phyloP scores from a whole-genome alignment of 64 coral and sea anemone genomes.

The Stichodactyla mertensii region DNA sequence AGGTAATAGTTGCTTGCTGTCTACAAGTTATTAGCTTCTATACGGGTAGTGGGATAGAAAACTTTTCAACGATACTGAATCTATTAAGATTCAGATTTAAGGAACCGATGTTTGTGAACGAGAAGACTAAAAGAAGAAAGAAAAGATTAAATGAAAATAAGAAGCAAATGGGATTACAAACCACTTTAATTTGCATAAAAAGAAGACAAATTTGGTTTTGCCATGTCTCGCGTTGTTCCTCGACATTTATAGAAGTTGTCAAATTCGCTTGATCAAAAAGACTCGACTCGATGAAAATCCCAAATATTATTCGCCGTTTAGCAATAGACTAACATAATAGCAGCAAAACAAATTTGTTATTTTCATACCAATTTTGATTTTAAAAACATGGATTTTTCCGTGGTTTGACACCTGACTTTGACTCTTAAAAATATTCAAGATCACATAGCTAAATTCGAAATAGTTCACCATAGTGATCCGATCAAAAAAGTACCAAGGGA shows the following conservation, averaged over 20 bases:
- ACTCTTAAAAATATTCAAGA: background rate
- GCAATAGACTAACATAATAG: background rate
- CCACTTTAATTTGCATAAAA: slow-evolving; percentile 20
- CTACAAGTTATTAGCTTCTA: background rate
- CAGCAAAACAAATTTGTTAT: background rate
- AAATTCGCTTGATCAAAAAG: background rate
- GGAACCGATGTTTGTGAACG: background rate
- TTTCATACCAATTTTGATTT: background rate
- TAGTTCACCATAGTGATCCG: background rate
- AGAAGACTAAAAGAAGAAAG: background rate
- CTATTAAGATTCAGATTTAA: background rate
- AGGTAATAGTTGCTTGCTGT: background rate
- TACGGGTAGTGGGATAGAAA: background rate
- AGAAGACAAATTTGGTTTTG: background rate
- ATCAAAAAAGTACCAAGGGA: background rate
- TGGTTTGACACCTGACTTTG: background rate
- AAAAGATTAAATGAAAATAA: background rate
- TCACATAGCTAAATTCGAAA: background rate
- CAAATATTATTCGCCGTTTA: background rate
- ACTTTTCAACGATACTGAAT: background rate
- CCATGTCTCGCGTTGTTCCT: slow-evolving; percentile 11
- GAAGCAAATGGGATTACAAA: slow-evolving; percentile 9
- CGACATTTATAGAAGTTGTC: background rate
- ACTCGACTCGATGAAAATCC: background rate
- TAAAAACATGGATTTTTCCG: background rate